phyloP scores from a whole-genome alignment of 64 coral and sea anemone genomes.

The Montipora efflorescens region DNA sequence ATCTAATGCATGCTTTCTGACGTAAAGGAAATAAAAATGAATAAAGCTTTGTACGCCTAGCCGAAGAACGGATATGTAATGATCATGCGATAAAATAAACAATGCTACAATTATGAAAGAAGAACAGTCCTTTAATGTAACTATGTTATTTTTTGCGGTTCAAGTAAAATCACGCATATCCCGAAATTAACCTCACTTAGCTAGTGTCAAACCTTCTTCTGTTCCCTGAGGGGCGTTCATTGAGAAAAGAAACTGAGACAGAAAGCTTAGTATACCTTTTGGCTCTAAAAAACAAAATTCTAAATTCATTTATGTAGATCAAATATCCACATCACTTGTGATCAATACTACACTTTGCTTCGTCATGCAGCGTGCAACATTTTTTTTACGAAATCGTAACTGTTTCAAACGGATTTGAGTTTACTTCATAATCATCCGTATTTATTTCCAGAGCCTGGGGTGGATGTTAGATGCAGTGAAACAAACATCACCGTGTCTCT shows the following conservation, averaged over 20 bases:
- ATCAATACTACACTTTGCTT: no score
- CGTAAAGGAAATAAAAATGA: conserved; percentile 5
- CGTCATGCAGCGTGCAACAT: no score
- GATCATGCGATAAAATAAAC: neutral
- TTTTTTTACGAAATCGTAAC: no score
- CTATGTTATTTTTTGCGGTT: conserved; percentile 2
- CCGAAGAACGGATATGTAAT: neutral
- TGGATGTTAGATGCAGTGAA: neutral
- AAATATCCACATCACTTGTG: no score
- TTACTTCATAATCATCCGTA: neutral
- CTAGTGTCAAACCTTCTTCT: no score
- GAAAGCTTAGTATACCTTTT: no score
- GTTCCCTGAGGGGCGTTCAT: no score
- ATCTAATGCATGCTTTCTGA: conserved; percentile 15
- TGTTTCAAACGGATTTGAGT: neutral
- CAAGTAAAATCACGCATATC: neutral
- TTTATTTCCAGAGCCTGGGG: neutral
- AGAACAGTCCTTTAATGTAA: conserved; percentile 3
- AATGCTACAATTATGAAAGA: conserved; percentile 9
- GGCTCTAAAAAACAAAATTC: no score
- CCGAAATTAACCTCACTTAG: no score
- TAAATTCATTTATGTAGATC: no score
- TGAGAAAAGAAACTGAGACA: no score
- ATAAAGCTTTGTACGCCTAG: conserved; percentile 26
- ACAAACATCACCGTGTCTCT: neutral